A percentile compares a stretch with the other conserved stretches of the same genome.
phyloP scores from a whole-genome alignment of 35 echinoderm and acorn worm genomes.

The Heliocidaris tuberculata region DNA sequence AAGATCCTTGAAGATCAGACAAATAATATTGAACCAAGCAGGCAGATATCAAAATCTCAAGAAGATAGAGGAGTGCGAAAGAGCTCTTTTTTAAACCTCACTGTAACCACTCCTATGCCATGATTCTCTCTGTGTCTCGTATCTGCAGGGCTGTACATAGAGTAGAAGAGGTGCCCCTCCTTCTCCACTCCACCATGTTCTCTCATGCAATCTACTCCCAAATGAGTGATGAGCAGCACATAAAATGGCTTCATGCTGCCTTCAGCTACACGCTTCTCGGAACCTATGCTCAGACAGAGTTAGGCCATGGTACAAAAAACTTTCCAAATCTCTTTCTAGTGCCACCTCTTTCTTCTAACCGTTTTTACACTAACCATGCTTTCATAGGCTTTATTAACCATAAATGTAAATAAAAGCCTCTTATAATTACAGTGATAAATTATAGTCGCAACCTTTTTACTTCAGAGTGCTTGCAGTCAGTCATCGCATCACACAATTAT shows the following conservation, averaged over 20 bases:
- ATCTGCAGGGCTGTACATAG: conserved; percentile 25
- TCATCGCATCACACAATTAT: too few species aligned
- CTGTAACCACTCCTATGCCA: neutral
- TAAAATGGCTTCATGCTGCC: conserved; percentile 43
- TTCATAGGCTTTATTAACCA: too few species aligned
- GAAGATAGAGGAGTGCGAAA: too few species aligned
- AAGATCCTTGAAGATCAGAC: too few species aligned
- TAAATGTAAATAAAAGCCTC: too few species aligned
- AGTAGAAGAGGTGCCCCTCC: neutral
- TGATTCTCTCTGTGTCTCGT: neutral
- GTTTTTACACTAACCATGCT: neutral
- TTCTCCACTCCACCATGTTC: conserved; percentile 72
- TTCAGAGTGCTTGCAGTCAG: neutral
- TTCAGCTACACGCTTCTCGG: conserved; percentile 51
- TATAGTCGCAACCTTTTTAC: neutral
- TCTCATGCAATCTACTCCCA: conserved; percentile 53
- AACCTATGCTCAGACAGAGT: conserved; percentile 85
- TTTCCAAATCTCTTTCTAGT: neutral
- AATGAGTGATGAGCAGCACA: conserved; percentile 59
- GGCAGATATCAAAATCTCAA: too few species aligned
- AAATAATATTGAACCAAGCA: too few species aligned
- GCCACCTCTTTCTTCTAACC: neutral
- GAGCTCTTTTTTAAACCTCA: too few species aligned
- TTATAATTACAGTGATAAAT: neutral
- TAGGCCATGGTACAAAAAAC: conserved; percentile 72